A percentile compares a stretch with the other conserved stretches of the same genome.
phyloP scores from a whole-genome alignment of 1,140 invertebrate species.

The Meloidogyne exigua region DNA sequence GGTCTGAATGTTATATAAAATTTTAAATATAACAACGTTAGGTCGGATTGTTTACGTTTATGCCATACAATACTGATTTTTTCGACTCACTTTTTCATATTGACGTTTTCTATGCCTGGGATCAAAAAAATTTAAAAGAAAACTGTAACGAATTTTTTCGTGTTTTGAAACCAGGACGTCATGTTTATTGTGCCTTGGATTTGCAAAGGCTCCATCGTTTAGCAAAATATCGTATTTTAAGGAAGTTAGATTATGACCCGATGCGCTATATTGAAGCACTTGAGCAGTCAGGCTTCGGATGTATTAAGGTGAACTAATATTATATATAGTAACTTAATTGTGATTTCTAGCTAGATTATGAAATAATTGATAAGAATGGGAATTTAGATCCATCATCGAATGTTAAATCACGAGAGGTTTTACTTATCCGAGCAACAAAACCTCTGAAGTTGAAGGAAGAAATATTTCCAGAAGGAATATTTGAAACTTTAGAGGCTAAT shows the following conservation, averaged over 20 bases:
- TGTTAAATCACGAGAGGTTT: slow-evolving; percentile 13
- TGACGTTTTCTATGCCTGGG: slow-evolving; percentile 50
- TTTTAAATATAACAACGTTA: slow-evolving; percentile 4
- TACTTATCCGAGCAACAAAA: slow-evolving; percentile 35
- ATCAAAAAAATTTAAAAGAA: neutral
- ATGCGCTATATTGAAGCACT: slow-evolving; percentile 34
- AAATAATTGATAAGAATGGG: slow-evolving; percentile 8
- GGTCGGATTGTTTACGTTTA: slow-evolving; percentile 21
- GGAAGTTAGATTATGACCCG: slow-evolving; percentile 30
- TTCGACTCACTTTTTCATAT: slow-evolving; percentile 42
- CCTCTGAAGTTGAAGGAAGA: neutral
- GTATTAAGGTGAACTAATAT: slow-evolving; percentile 38
- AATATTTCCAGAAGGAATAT: neutral
- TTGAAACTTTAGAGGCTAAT: slow-evolving; percentile 10
- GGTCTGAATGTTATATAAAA: slow-evolving; percentile 11
- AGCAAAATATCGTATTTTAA: slow-evolving; percentile 29
- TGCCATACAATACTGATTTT: slow-evolving; percentile 39
- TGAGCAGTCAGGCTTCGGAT: slow-evolving; percentile 34
- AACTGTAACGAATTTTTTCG: slow-evolving; percentile 32
- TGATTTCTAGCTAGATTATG: slow-evolving; percentile 13
- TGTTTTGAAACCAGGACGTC: slow-evolving; percentile 35
- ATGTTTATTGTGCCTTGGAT: slow-evolving; percentile 35
- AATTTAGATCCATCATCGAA: neutral
- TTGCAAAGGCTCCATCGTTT: slow-evolving; percentile 37
- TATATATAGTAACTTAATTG: neutral